phyloP scores from a whole-genome alignment of 2,888 invertebrate genomes.

The Mythimna impura region DNA sequence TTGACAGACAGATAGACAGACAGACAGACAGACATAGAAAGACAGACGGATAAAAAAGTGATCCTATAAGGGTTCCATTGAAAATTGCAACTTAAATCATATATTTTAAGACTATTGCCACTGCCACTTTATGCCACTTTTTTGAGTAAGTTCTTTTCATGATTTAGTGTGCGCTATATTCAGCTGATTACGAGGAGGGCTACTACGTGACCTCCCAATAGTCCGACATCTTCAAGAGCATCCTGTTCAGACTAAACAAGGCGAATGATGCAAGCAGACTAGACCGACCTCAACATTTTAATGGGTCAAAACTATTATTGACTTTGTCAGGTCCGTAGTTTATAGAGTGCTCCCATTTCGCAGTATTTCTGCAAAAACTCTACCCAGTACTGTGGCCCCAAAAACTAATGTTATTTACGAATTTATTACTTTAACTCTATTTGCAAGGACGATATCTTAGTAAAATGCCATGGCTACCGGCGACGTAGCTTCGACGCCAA shows the following conservation, averaged over 20 bases:
- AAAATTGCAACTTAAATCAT: no score
- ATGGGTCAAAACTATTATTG: slow-evolving; percentile 59
- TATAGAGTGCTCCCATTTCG: slow-evolving; percentile 12
- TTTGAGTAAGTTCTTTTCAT: no score
- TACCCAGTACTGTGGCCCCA: not conserved
- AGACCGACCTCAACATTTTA: slow-evolving; percentile 56
- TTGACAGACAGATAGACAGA: no score
- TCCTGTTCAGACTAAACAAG: slow-evolving; percentile 33
- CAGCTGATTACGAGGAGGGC: slow-evolving; percentile 42
- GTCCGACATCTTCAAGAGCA: slow-evolving; percentile 34
- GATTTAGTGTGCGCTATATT: not conserved
- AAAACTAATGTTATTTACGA: not conserved
- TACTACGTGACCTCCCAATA: slow-evolving; percentile 57
- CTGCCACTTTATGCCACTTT: no score
- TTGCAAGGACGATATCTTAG: not conserved
- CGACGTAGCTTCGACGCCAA: not conserved
- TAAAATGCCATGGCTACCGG: not conserved
- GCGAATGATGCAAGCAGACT: slow-evolving; percentile 22
- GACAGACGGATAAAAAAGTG: no score
- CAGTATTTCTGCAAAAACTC: not conserved
- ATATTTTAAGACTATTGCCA: no score
- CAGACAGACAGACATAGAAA: no score
- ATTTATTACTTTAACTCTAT: not conserved
- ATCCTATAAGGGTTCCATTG: no score
- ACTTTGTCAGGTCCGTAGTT: slow-evolving; percentile 41